Base-by-base conservation (phyloP, 2,888 invertebrate genomes). In the Perizoma affinitatum region DNA sequence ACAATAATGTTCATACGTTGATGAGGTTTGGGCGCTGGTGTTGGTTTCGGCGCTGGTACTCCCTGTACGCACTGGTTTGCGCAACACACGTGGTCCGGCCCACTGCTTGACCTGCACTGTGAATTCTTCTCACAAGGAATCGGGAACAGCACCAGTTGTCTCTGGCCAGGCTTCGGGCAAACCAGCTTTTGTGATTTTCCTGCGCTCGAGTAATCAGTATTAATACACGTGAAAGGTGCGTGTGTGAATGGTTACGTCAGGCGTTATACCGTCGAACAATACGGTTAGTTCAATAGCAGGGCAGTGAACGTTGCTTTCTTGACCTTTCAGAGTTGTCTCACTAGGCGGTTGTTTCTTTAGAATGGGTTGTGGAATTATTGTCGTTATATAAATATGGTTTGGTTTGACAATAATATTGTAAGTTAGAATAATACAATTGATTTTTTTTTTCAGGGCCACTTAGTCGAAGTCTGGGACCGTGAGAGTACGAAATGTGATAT, bases 51-150 rank as follows among this genome's bases (percentile, higher is more conserved):
- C 58, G 94, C 94, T 5, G 93, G 88, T 35, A 94, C 88, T 8
- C 95, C 95, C 67, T 93, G 86, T 48, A 94, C 87, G 74, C 95
- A 95, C 70, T 93, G 93, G 46, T 88, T 90, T 44, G 88, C 85
- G 71, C 93, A 93, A 84, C 93, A 93, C 43, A 93, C 88, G 61
- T 92, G 87, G 65, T 88, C 90, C 0, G 88, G 76, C 2, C 92
- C 92, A 71, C 83, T 82, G 74, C 82, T 87, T 42, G 78, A 73
- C 54, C 87, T 86, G 74, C 93, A 93, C 65, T 92, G 92, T 0
- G 87, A 82, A 75, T 79, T 91, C 74, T 84, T 92, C 71, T 91
- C 87, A 63, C 93, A 93, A 1, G 86, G 87, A 33, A 92, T 85
- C 34, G 90, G 87, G 75, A 93, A 92, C 73, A 92, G 76, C 65